Conservation (phyloP, 2,797 vertebrate genomes). For the Lophius americanus region DNA sequence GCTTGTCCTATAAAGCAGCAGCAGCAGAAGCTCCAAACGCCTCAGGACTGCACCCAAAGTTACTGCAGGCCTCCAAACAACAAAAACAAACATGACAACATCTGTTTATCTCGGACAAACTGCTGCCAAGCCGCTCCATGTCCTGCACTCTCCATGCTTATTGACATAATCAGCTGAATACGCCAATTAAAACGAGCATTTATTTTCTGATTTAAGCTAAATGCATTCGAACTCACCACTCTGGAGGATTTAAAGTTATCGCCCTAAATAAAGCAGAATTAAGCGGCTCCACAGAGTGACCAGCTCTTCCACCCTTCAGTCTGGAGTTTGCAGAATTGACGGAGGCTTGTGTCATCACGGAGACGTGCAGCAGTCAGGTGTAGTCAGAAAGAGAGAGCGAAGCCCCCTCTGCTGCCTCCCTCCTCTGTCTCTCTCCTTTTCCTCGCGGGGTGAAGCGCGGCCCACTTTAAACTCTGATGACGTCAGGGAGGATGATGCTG, state of each 20-base stretch:
- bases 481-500: constrained; percentile 75
- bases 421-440: constrained; percentile 53
- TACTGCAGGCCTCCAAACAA: constrained; percentile 25
- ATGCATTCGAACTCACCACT: constrained; percentile 58
- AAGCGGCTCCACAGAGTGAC: constrained; percentile 33
- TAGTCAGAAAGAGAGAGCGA: constrained; percentile 22
- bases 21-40: constrained; percentile 33
- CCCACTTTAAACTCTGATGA: constrained; percentile 86
- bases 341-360: neutral
- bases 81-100: constrained; percentile 16
- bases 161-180: constrained; percentile 13
- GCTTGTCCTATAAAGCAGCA: constrained; percentile 69
- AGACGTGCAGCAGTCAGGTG: constrained; percentile 23
- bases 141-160: neutral
- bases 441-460: constrained; percentile 78
- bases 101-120: constrained; percentile 9
- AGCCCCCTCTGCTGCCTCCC: constrained; percentile 33
- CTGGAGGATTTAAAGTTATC: constrained; percentile 54
- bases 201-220: too few species aligned
- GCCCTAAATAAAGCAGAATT: constrained; percentile 14
- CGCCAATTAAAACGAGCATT: constrained; percentile 14
- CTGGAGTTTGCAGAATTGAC: constrained; percentile 37
- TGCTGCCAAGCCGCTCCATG: constrained; percentile 25
- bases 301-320: constrained; percentile 29
- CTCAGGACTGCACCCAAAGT: constrained; percentile 49